Conservation (phyloP, 2,113 vertebrate genomes). For the Athene noctua region DNA sequence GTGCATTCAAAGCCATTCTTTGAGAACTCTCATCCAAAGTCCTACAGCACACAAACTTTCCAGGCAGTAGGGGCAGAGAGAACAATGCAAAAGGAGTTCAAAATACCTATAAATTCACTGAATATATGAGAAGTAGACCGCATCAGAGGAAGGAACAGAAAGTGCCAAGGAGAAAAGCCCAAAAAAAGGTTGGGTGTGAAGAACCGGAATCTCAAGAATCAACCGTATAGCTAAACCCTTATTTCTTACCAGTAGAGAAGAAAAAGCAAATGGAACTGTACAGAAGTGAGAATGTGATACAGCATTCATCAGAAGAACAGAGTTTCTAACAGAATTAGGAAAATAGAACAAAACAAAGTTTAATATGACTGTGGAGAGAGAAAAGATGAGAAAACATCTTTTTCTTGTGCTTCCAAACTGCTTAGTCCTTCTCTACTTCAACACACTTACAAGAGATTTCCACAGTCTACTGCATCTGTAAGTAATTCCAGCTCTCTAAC, state of each 20-base stretch:
- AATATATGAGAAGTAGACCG: not conserved
- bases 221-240: not conserved
- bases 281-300: not conserved
- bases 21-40: not conserved
- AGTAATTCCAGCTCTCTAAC: not conserved
- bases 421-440: not conserved
- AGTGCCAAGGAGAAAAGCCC: not conserved
- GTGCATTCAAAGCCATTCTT: not conserved
- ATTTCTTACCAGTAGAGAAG: not conserved
- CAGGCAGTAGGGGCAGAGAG: not conserved
- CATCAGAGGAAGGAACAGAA: not conserved
- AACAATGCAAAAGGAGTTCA: not conserved
- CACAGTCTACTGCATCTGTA: not conserved
- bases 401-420: not conserved
- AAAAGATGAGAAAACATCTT: not conserved
- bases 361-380: not conserved
- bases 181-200: not conserved
- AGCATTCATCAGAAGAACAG: not conserved
- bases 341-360: not conserved
- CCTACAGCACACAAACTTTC: not conserved
- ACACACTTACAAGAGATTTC: not conserved
- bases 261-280: not conserved
- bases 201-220: not conserved
- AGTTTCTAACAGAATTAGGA: not conserved
- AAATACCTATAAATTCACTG: not conserved